phyloP scores from a whole-genome alignment of 2,888 invertebrate species.

The Ceratothoa steindachneri region DNA sequence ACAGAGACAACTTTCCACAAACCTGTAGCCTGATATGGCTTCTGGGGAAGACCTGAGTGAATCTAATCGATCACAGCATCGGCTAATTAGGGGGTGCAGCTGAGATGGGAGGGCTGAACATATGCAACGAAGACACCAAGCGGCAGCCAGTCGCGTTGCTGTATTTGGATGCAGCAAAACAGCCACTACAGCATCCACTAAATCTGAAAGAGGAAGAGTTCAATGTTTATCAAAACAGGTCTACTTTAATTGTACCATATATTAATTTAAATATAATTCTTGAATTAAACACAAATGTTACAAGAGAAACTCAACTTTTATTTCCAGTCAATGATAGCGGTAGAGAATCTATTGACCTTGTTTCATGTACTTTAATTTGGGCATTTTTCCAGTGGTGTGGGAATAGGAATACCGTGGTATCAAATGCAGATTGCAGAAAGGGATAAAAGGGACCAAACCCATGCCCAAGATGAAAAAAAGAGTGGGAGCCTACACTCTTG shows the following conservation, averaged over 20 bases:
- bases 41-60: constrained; percentile 77
- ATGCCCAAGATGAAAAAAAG: no score
- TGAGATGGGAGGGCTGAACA: constrained; percentile 92
- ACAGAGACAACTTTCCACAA: no score
- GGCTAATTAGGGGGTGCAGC: constrained; percentile 79
- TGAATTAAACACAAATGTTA: neutral
- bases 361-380: no score
- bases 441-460: no score
- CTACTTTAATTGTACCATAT: neutral
- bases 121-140: constrained; percentile 88
- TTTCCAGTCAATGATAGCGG: no score
- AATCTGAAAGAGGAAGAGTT: constrained; percentile 61
- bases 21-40: constrained; percentile 59
- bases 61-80: constrained; percentile 81
- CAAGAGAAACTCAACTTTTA: neutral
- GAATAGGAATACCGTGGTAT: no score
- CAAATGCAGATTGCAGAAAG: no score
- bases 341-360: no score
- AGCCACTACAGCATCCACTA: constrained; percentile 71
- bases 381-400: no score
- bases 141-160: constrained; percentile 86
- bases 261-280: neutral
- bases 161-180: constrained; percentile 86
- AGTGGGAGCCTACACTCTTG: no score
- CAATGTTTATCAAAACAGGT: constrained; percentile 5